A percentile compares a stretch with the other conserved stretches of the same genome.
These are phyloP conservation scores for Pelodiscus sinensis DNA, from an alignment of 2,113 vertebrate genomes.

Conservation along the genomic window DNA sequence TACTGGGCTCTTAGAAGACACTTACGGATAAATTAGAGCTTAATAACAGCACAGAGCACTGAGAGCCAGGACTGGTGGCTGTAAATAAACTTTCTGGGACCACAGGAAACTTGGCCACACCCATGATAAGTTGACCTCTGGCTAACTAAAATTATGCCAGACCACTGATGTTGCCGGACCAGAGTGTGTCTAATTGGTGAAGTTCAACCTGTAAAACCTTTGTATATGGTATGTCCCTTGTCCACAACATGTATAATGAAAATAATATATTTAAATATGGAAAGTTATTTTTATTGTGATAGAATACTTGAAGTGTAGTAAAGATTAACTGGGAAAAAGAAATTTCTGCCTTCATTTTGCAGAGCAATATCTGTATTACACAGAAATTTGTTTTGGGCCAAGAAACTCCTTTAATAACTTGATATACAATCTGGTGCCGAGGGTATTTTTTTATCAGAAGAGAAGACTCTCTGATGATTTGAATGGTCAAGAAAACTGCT, in stretches of 20 bases:
- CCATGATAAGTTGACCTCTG: too few relatives aligned
- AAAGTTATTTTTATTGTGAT: background rate
- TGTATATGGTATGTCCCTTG: background rate
- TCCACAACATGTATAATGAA: background rate
- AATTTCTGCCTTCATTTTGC: background rate
- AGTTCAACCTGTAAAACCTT: background rate
- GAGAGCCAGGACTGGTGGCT: too few relatives aligned
- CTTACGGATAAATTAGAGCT: too few relatives aligned
- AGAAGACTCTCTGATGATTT: background rate
- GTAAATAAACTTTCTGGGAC: too few relatives aligned
- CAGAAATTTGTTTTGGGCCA: background rate
- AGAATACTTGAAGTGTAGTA: background rate
- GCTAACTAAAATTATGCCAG: too few relatives aligned
- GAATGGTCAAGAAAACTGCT: background rate
- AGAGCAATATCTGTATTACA: background rate
- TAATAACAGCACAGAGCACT: too few relatives aligned
- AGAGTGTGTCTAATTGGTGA: too few relatives aligned
- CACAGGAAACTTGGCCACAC: too few relatives aligned
- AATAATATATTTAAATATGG: background rate
- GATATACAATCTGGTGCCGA: background rate
- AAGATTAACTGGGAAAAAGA: background rate
- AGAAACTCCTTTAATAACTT: background rate
- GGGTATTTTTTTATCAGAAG: accelerated
- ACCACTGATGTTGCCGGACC: too few relatives aligned
- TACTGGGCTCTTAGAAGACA: too few relatives aligned